Evolutionary conservation across 2,888 invertebrate genomes (phyloP), one percentile per base, ranked within the genome.

Genomic region (Fragum fragum): DNA sequence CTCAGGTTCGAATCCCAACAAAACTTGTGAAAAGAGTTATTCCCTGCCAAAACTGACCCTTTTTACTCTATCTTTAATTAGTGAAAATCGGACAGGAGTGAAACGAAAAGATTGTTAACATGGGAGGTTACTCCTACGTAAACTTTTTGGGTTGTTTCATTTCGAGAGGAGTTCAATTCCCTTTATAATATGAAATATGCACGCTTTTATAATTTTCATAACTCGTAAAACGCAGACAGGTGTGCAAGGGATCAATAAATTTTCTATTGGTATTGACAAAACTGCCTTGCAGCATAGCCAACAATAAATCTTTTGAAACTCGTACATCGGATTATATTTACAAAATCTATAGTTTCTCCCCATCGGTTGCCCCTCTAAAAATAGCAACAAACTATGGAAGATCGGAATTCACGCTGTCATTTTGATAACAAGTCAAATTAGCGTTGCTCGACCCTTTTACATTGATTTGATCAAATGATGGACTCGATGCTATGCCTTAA

Each of bases 401-500:
- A 57, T 11, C 57, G 21, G 47, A 47, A 47, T 47, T n/a, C 47
- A 6, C 32, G 32, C 32, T 9, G 9, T 36, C 32, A 9, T 36
- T 36, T 36, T 36, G 47, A 47, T 47, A 47, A 47, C 47, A 47
- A 47, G 47, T n/a, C 47, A 47, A 47, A 47, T 47, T 39, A 39
- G 39, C 6, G 7, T 9, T 39, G n/a, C n/a, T n/a, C n/a, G n/a
- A n/a, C n/a, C n/a, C 32, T 9, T 9, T 36, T 36, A 36, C 47
- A 14, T n/a, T n/a, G 47, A 47, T 9, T 47, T 14, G 47, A 14
- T 47, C 3, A 47, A 9, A 47, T 47, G 47, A 47, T 47, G 14
- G 14, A 47, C 3, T 36, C 32, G 32, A 36, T 36, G 32, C 5
- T 36, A 36, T 9, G 32, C 9, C 32, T n/a, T n/a, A n/a, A n/a